A percentile compares a stretch with the other conserved stretches of the same genome.
These are phyloP conservation scores for Hylomyscus alleni DNA, from an alignment of 2,797 vertebrate species.

Conservation along the genomic window DNA sequence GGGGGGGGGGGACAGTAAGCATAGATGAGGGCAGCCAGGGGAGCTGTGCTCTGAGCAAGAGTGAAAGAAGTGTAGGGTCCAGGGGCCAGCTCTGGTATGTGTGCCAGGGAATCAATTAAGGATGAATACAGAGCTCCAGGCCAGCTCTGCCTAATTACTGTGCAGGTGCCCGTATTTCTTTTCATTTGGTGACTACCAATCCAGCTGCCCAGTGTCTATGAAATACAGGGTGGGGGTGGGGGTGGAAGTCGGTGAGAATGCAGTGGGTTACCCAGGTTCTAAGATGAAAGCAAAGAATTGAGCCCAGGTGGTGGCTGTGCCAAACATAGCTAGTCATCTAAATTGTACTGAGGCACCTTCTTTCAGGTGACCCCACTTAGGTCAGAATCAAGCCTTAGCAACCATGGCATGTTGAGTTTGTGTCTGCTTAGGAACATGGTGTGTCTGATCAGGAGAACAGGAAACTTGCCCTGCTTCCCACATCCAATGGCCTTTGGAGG, in stretches of 20 bases:
- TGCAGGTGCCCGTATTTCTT: conserved; percentile 32
- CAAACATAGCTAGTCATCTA: accelerated
- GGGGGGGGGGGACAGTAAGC: background rate
- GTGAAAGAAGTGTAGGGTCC: background rate
- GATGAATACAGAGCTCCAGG: background rate
- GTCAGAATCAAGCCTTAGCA: background rate
- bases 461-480: background rate
- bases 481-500: background rate
- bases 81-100: background rate
- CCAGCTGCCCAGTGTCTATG: background rate
- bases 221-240: background rate
- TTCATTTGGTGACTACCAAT: conserved; percentile 24
- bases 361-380: background rate
- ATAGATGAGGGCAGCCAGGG: background rate
- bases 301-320: background rate
- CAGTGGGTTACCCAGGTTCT: background rate
- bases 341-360: no score
- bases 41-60: background rate
- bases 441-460: background rate
- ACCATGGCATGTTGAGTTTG: background rate
- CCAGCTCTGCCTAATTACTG: background rate
- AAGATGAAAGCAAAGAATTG: conserved; percentile 22
- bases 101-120: conserved; percentile 70
- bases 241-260: background rate
- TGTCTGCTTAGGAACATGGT: background rate